Evolutionary conservation across 2,888 invertebrate genomes (phyloP), one percentile per base, ranked within the genome.

Genomic region (Sminthurinus aureus): DNA sequence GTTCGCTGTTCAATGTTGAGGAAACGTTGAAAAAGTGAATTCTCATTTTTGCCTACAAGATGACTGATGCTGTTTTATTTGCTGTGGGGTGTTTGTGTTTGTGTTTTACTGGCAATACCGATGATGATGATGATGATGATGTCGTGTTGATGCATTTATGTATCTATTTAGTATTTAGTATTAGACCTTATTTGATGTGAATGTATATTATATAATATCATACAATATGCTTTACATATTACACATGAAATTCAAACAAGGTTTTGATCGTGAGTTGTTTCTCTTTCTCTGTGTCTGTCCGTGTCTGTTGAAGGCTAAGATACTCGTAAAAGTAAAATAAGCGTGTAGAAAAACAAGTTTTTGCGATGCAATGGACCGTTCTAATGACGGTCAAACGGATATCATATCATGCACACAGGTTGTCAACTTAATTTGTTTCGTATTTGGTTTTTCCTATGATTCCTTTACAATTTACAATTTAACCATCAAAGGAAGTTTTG

Each of bases 311-410:
- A 50, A 69, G 38, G 38, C 15, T 26, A 18, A 79, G 66, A 15
- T 66, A 82, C 38, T 69, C 20, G 66, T 50, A 71, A 24, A 76
- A 75, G 74, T 83, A 79, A 79, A 75, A 4, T 50, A 73, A 58
- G 74, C 26, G 67, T 38, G 38, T 71, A 83, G 71, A 50, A 75
- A 83, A 79, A 83, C 78, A 71, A 79, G 79, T 79, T 74, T 38
- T 38, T 79, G 22, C 22, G 58, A 66, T 64, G 9, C 88, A 38
- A 75, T 75, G 75, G 75, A 71, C 71, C 71, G 26, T 71, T 71
- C 71, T 71, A 71, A 71, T 71, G 71, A 75, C 51, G 75, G 38
- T 75, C 38, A 75, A 75, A 51, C 50, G 75, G 52, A 75, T 75
- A 51, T 15, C 12, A n/a, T 74, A 22, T 74, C 75, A 51, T 52